Evolutionary conservation across 2,113 vertebrate genomes (phyloP).

Genomic region (Motacilla alba): DNA sequence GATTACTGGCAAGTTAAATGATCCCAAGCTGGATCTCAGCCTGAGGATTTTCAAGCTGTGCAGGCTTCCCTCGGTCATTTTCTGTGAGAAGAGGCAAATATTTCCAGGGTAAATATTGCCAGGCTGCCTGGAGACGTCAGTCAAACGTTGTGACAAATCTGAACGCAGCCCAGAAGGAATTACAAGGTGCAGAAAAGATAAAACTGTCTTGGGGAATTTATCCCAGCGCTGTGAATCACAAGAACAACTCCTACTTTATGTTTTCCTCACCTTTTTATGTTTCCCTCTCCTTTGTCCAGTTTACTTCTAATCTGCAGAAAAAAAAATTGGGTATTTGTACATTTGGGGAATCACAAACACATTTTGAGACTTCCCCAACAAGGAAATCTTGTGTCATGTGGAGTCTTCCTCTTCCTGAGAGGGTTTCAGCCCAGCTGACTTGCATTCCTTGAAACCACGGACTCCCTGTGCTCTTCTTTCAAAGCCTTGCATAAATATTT

Average conservation of each 20-base stretch:
- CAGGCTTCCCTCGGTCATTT: not conserved
- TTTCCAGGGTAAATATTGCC: not conserved
- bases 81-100: not conserved
- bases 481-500: not conserved
- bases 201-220: not conserved
- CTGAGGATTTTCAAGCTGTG: not conserved
- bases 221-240: not conserved
- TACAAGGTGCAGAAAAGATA: not conserved
- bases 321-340: not conserved
- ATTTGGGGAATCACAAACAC: not conserved
- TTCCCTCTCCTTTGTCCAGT: not conserved
- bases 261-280: not conserved
- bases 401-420: not conserved
- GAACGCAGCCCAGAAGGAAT: not conserved
- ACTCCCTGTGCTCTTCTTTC: not conserved
- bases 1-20: conserved; percentile 19
- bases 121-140: not conserved
- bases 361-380: not conserved
- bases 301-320: not conserved
- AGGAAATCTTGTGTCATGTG: not conserved
- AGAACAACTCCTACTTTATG: not conserved
- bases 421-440: not conserved
- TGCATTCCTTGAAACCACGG: not conserved
- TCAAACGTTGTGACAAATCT: not conserved
- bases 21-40: conserved; percentile 12